Base-by-base conservation (phyloP, 2,888 invertebrate species). In the Lasioglossum calceatum region DNA sequence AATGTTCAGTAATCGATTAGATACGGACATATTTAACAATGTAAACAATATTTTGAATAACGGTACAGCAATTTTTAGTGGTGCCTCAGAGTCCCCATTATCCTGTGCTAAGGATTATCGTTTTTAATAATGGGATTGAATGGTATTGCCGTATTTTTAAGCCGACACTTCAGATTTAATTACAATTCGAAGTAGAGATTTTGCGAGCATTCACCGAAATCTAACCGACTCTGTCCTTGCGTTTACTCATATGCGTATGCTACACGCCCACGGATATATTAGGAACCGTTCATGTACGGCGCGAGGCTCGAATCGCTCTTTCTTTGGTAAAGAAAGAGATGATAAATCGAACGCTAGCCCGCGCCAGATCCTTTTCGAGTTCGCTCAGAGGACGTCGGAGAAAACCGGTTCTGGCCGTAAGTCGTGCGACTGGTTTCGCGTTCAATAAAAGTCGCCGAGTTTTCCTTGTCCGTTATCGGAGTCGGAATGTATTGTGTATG, bases 361-460 rank as follows among this genome's bases (percentile, higher is more conserved):
- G 73, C 73, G 54, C 75, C 47, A 80, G 91, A 88, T 86, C 85
- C 85, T 89, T 89, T 87, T 87, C 87, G 85, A 83, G 84, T 86
- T 72, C 71, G 74, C 64, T 73, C 42, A 64, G 84, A 70, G 72
- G 78, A 78, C 72, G 84, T 84, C 79, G 85, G 92, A 83, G 82
- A 79, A 88, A 93, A 94, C 94, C 93, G 93, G 94, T 94, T 94
- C 87, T 83, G 79, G 73, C 75, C 79, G 82, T 82, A 86, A 90
- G 90, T 89, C 89, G 91, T 86, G 91, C 92, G 92, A 94, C 94
- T 93, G 93, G 94, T 95, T 94, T 87, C 89, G 91, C 92, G 91
- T 92, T 93, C 93, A 92, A 94, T 93, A 94, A 93, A 93, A 92
- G 79, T 89, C 80, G 39, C 54, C 82, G 84, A 87, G 88, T 92